Conservation (phyloP, 2,113 vertebrate species). For the Ondatra zibethicus region DNA sequence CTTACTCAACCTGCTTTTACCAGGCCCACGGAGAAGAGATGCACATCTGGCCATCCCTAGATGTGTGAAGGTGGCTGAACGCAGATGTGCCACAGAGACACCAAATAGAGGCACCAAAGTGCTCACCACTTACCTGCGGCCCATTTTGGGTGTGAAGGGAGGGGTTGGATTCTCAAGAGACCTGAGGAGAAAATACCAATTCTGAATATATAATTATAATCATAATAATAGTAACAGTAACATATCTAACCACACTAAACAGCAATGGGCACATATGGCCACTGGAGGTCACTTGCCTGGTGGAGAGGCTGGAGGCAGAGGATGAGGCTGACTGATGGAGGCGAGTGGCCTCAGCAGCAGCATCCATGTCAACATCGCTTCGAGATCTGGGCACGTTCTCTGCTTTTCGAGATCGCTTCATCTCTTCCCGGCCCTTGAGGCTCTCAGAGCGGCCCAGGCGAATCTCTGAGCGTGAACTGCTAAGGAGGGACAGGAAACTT, state of each 20-base stretch:
- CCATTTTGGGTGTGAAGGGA: constrained; percentile 95
- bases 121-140: constrained; percentile 89
- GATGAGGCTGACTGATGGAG: constrained; percentile 94
- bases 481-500: neutral
- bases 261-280: neutral
- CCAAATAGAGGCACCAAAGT: neutral
- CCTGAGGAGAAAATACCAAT: constrained; percentile 83
- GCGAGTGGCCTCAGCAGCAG: constrained; percentile 89
- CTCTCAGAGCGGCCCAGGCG: constrained; percentile 95
- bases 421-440: constrained; percentile 94
- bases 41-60: too few relatives aligned
- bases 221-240: neutral
- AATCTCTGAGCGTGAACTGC: constrained; percentile 86
- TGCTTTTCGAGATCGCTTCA: constrained; percentile 88
- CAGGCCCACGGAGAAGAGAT: accelerated
- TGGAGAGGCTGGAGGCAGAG: constrained; percentile 93
- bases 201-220: neutral
- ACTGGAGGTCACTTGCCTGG: constrained; percentile 84
- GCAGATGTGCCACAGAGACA: neutral
- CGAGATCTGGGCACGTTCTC: constrained; percentile 94
- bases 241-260: accelerated
- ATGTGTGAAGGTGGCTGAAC: neutral
- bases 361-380: constrained; percentile 97
- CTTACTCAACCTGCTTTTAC: neutral
- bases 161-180: constrained; percentile 96